A percentile compares a stretch with the other conserved stretches of the same genome.
These are phyloP conservation scores for Tubulanus polymorphus DNA, from an alignment of 2,888 invertebrate genomes.

Conservation along the genomic window DNA sequence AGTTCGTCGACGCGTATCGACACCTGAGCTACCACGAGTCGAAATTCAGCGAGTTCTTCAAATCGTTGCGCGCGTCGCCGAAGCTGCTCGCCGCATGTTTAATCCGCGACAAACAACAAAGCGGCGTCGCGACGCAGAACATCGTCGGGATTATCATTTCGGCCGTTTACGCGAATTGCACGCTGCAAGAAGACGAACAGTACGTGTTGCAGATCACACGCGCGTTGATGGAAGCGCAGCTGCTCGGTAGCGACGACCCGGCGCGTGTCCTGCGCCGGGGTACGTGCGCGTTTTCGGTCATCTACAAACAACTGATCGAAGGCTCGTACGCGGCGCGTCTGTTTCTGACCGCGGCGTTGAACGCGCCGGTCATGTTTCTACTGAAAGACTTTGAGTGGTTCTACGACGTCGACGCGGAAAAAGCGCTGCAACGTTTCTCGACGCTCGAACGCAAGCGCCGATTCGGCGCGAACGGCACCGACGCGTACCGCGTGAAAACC, in stretches of 20 bases:
- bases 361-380: constrained; percentile 83
- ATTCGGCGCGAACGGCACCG: constrained; percentile 73
- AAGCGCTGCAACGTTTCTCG: constrained; percentile 65
- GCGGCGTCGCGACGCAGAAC: constrained; percentile 33
- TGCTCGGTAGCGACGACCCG: constrained; percentile 65
- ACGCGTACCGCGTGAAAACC: constrained; percentile 69
- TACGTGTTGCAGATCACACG: constrained; percentile 46
- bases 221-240: constrained; percentile 66
- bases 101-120: constrained; percentile 63
- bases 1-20: constrained; percentile 61
- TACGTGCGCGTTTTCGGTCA: constrained; percentile 78
- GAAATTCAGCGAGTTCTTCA: constrained; percentile 68
- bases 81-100: constrained; percentile 68
- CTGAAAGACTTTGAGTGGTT: constrained; percentile 87
- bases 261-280: constrained; percentile 69
- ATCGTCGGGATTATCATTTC: constrained; percentile 27
- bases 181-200: constrained; percentile 71
- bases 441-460: constrained; percentile 61
- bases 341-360: constrained; percentile 87
- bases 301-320: constrained; percentile 85
- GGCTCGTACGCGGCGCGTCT: constrained; percentile 85
- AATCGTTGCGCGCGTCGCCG: constrained; percentile 66
- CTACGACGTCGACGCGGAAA: constrained; percentile 86
- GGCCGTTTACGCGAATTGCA: constrained; percentile 64
- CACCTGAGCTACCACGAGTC: constrained; percentile 75